Evolutionary conservation across 2,113 vertebrate genomes (phyloP).

Genomic region (Sturnus vulgaris): DNA sequence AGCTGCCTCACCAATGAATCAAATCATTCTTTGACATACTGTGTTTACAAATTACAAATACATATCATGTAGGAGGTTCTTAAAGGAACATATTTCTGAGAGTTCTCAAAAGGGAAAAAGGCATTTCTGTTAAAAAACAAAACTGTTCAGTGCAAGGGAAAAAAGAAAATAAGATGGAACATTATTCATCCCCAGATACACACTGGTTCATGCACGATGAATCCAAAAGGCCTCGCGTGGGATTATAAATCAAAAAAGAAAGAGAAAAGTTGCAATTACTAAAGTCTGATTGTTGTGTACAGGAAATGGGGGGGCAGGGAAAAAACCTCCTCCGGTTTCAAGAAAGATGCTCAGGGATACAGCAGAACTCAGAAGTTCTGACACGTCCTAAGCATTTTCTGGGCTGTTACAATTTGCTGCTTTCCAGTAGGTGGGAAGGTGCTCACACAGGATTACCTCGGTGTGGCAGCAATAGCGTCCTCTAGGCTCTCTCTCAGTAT

Average conservation of each 20-base stretch:
- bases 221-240: neutral
- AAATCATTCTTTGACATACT: slow-evolving; percentile 50
- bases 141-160: neutral
- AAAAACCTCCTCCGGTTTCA: neutral
- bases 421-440: neutral
- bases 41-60: slow-evolving; percentile 50
- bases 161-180: neutral
- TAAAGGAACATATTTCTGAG: slow-evolving; percentile 49
- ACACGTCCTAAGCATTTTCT: neutral
- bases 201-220: neutral
- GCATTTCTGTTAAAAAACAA: neutral
- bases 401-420: neutral
- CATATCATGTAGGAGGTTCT: slow-evolving; percentile 40
- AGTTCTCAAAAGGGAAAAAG: neutral
- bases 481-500: neutral
- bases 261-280: neutral
- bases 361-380: neutral
- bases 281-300: neutral
- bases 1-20: slow-evolving; percentile 44
- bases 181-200: neutral
- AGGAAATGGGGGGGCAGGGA: neutral
- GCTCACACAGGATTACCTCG: fast-evolving
- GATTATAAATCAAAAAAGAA: neutral
- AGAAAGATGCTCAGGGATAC: neutral
- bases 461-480: neutral